Evolutionary conservation across 1,140 invertebrate genomes (phyloP).

Genomic region (Galleria mellonella): DNA sequence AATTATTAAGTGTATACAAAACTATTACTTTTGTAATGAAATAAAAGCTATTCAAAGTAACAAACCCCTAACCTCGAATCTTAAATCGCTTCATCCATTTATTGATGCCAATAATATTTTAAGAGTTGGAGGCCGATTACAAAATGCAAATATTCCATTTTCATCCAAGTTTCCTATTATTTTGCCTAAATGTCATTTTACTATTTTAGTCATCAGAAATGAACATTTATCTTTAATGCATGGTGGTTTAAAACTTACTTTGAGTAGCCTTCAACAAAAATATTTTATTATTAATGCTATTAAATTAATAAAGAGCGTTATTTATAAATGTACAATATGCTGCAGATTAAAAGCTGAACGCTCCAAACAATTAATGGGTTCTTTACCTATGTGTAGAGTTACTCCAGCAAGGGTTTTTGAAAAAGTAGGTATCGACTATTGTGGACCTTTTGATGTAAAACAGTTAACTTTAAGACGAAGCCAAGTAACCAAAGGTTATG

Average conservation of each 20-base stretch:
- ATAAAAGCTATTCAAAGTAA: not conserved
- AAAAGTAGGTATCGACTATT: conserved; percentile 42
- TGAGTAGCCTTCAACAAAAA: conserved; percentile 8
- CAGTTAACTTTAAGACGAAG: conserved; percentile 8
- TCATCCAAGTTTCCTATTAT: conserved; percentile 23
- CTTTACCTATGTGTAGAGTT: not conserved
- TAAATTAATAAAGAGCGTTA: not conserved
- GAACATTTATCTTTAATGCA: conserved; percentile 24
- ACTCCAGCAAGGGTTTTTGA: not conserved
- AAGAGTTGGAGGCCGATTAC: conserved; percentile 23
- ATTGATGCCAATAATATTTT: conserved; percentile 11
- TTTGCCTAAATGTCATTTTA: conserved; percentile 17
- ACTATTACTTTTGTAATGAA: conserved; percentile 1
- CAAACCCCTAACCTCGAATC: not conserved
- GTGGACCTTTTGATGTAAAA: conserved; percentile 39
- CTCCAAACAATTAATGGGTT: not conserved
- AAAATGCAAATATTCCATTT: conserved; percentile 9
- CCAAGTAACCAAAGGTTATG: conserved; percentile 11
- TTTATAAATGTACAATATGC: not conserved
- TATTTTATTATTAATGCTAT: not conserved
- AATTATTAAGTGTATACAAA: not conserved
- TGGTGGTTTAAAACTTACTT: conserved; percentile 16
- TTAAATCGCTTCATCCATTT: conserved; percentile 1
- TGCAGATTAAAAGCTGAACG: not conserved
- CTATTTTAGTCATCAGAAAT: conserved; percentile 19